phyloP scores from a whole-genome alignment of 2,888 invertebrate genomes.

The Leucozona laternaria region DNA sequence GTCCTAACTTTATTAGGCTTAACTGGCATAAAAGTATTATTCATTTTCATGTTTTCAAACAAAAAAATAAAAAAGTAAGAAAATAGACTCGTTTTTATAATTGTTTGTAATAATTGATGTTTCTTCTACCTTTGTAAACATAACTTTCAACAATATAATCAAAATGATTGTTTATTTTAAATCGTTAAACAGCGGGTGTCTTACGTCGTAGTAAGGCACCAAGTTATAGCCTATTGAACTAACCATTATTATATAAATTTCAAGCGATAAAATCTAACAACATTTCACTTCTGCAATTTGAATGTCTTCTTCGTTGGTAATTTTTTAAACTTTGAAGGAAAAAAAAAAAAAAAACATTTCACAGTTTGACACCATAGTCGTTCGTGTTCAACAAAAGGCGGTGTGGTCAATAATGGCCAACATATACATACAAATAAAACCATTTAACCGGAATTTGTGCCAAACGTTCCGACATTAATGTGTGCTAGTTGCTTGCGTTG shows the following conservation, averaged over 20 bases:
- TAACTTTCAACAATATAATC: too few species aligned
- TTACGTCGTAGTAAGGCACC: neutral
- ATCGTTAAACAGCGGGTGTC: neutral
- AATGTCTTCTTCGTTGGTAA: neutral
- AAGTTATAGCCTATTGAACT: too few species aligned
- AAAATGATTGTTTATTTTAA: too few species aligned
- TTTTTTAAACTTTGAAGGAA: neutral
- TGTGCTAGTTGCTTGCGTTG: conserved; percentile 48
- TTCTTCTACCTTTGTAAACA: too few species aligned
- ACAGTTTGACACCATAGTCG: neutral
- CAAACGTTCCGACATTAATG: conserved; percentile 61
- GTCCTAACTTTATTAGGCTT: too few species aligned
- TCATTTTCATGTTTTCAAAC: too few species aligned
- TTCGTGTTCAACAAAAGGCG: neutral
- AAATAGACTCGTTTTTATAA: too few species aligned
- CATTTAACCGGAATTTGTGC: conserved; percentile 66
- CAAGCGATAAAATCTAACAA: neutral
- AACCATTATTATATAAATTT: neutral
- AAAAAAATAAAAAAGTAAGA: too few species aligned
- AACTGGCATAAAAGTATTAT: too few species aligned
- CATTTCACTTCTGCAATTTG: neutral
- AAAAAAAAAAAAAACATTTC: neutral
- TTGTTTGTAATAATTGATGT: too few species aligned
- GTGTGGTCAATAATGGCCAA: conserved; percentile 9
- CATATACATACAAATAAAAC: conserved; percentile 9